Conservation (phyloP, 2,797 vertebrate species). For the Podargus strigoides region DNA sequence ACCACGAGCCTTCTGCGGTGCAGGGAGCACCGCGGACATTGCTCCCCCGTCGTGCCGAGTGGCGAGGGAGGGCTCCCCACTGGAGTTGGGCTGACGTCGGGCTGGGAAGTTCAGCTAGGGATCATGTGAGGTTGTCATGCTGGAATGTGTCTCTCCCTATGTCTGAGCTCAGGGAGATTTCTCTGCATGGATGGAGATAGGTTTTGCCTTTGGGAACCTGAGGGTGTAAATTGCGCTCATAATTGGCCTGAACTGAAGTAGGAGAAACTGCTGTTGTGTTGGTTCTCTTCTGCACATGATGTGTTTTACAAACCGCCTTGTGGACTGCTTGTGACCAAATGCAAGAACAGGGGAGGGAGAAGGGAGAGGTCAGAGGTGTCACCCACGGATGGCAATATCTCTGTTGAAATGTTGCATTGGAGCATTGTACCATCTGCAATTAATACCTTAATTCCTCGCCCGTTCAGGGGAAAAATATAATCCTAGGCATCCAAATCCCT, state of each 20-base stretch:
- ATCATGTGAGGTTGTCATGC: background rate
- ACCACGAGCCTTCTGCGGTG: accelerated
- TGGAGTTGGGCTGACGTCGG: background rate
- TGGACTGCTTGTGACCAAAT: background rate
- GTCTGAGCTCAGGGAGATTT: slow-evolving; percentile 40
- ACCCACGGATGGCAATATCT: accelerated
- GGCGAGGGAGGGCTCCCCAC: background rate
- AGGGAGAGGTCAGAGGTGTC: background rate
- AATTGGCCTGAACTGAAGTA: slow-evolving; percentile 67
- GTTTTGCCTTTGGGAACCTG: slow-evolving; percentile 62
- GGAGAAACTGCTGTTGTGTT: slow-evolving; percentile 70
- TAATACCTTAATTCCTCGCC: background rate
- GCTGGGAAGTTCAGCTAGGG: background rate
- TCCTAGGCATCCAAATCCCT: background rate
- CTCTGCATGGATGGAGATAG: slow-evolving; percentile 61
- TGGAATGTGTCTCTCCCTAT: slow-evolving; percentile 19
- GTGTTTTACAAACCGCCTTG: slow-evolving; percentile 35
- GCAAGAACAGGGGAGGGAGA: background rate
- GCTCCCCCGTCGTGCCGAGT: accelerated
- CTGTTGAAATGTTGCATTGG: too few relatives aligned
- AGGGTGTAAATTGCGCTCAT: slow-evolving; percentile 58
- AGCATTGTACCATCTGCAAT: background rate
- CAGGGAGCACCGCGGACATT: background rate
- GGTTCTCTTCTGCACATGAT: slow-evolving; percentile 12
- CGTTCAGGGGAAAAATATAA: background rate